These are phyloP conservation scores for Callipepla squamata DNA, from an alignment of 2,113 vertebrate genomes.

Conservation along the genomic window DNA sequence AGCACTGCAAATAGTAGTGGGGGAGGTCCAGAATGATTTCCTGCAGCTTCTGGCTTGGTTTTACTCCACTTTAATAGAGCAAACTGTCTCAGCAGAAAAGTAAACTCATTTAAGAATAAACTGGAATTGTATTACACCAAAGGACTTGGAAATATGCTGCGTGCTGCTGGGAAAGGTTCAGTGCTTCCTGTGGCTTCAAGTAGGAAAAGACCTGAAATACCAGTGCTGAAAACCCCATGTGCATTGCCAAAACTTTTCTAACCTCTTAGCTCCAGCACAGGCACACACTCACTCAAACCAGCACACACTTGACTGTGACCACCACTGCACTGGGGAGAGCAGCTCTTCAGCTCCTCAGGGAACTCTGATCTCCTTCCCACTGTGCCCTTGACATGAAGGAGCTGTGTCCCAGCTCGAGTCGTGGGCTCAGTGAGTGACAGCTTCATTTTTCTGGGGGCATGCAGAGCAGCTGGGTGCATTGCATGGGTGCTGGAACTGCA, in stretches of 20 bases:
- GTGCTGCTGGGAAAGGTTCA: not conserved
- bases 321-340: not conserved
- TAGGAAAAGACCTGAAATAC: not conserved
- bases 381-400: not conserved
- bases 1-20: not conserved
- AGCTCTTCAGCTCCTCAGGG: not conserved
- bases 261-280: not conserved
- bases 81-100: not conserved
- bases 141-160: not conserved
- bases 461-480: not conserved
- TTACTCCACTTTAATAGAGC: not conserved
- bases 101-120: not conserved
- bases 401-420: not conserved
- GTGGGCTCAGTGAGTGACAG: not conserved
- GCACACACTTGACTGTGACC: not conserved
- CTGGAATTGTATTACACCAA: not conserved
- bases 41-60: not conserved
- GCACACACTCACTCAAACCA: not conserved
- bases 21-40: not conserved
- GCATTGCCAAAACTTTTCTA: slow-evolving; percentile 1
- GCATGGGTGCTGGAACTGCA: not conserved
- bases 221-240: not conserved
- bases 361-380: slow-evolving; percentile 1
- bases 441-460: fast-evolving
- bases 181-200: not conserved